Conservation (phyloP, 2,797 vertebrate species). For the Halcyon chelicuti region DNA sequence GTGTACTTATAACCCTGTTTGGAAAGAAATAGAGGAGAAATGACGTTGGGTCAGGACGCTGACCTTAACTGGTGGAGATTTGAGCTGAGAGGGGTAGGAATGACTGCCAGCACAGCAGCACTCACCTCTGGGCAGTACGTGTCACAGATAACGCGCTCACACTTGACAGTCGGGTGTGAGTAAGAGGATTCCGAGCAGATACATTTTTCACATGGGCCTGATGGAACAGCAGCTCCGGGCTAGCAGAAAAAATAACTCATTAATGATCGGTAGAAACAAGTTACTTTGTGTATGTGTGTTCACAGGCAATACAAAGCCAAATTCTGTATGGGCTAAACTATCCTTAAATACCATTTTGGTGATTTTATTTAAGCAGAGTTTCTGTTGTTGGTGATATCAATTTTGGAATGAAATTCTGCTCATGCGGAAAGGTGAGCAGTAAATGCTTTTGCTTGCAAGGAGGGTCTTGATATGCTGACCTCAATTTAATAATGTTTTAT, state of each 20-base stretch:
- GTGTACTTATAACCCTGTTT: conserved; percentile 75
- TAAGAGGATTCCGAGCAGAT: conserved; percentile 35
- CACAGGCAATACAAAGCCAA: neutral
- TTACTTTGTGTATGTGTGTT: accelerated
- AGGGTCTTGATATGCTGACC: neutral
- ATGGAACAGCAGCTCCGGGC: conserved; percentile 73
- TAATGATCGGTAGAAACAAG: neutral
- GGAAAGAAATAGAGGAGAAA: neutral
- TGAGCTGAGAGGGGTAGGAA: neutral
- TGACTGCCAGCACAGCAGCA: neutral
- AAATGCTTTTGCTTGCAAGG: neutral
- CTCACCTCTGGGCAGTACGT: conserved; percentile 70
- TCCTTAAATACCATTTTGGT: neutral
- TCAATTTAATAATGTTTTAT: neutral
- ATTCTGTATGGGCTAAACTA: neutral
- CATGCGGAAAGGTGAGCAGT: neutral
- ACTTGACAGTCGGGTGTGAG: neutral
- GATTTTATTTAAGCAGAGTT: neutral
- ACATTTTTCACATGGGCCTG: conserved; percentile 70
- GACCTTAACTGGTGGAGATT: neutral
- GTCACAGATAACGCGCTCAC: conserved; percentile 62
- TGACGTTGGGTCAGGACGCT: neutral
- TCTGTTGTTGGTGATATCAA: neutral
- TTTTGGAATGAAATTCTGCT: neutral
- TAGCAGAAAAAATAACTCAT: neutral